Conservation (phyloP, 2,797 vertebrate genomes). For the Balearica regulorum region DNA sequence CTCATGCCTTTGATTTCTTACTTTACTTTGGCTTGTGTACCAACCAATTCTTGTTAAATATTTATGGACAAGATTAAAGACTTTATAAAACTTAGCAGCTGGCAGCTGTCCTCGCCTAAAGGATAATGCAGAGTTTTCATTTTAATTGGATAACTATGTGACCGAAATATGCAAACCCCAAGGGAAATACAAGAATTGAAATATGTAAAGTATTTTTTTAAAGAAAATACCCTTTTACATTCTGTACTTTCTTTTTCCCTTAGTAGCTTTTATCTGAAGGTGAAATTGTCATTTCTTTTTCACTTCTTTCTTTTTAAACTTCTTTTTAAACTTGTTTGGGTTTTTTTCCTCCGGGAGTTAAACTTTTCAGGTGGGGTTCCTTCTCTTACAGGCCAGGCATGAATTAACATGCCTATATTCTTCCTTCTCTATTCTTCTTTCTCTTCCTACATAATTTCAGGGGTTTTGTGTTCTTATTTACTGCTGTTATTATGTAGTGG, state of each 20-base stretch:
- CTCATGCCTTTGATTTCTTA: conserved; percentile 73
- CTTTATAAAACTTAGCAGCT: conserved; percentile 79
- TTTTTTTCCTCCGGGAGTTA: neutral
- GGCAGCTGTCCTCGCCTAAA: conserved; percentile 77
- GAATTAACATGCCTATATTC: neutral
- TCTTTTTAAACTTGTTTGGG: neutral
- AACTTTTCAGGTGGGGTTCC: neutral
- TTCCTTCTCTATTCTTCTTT: neutral
- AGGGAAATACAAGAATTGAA: conserved; percentile 70
- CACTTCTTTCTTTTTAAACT: neutral
- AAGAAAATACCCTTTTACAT: conserved; percentile 60
- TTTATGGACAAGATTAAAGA: conserved; percentile 83
- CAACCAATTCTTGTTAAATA: conserved; percentile 81
- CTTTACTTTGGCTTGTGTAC: conserved; percentile 75
- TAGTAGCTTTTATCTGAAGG: conserved; percentile 52
- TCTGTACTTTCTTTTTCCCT: conserved; percentile 49
- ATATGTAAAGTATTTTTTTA: conserved; percentile 69
- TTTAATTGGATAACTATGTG: conserved; percentile 81
- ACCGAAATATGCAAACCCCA: conserved; percentile 73
- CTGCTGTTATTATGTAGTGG: neutral
- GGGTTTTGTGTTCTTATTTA: neutral
- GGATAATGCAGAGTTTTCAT: conserved; percentile 75
- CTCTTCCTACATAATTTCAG: neutral
- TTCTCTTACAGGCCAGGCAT: neutral
- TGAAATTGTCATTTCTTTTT: conserved; percentile 28